These are phyloP conservation scores for Eretmocerus hayati DNA, from an alignment of 2,888 invertebrate species.

Conservation along the genomic window DNA sequence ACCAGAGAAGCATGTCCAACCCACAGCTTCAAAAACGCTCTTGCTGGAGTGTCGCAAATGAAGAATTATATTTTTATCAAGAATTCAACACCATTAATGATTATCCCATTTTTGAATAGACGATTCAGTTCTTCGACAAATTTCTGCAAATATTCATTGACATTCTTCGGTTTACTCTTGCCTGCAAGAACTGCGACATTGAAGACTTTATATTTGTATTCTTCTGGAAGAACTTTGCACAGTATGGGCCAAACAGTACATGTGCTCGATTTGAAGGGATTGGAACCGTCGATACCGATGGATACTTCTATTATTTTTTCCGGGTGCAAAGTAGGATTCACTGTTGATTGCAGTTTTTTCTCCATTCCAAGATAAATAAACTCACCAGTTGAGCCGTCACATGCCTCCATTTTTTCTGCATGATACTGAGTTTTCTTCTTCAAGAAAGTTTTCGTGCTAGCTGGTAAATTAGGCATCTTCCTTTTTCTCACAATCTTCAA, in stretches of 20 bases:
- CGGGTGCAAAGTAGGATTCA: neutral
- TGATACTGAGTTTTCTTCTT: neutral
- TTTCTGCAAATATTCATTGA: neutral
- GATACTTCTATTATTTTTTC: conserved; percentile 7
- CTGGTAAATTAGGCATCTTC: neutral
- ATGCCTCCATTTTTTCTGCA: neutral
- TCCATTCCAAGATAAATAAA: neutral
- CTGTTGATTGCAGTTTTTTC: neutral
- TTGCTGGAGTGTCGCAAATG: neutral
- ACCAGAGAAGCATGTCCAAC: neutral
- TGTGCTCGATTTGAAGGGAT: neutral
- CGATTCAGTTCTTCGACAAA: neutral
- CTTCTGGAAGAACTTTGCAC: neutral
- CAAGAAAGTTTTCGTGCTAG: neutral
- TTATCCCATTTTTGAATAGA: neutral
- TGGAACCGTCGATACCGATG: conserved; percentile 1
- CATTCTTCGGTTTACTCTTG: neutral
- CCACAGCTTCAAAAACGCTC: neutral
- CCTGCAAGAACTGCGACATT: neutral
- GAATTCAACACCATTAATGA: neutral
- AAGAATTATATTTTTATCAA: neutral
- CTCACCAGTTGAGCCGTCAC: neutral
- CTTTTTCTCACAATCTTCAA: neutral
- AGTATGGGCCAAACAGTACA: neutral
- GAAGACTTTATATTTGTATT: neutral